A percentile compares a stretch with the other conserved stretches of the same genome.
phyloP scores from a whole-genome alignment of 2,113 vertebrate genomes.

The Ranitomeya variabilis region DNA sequence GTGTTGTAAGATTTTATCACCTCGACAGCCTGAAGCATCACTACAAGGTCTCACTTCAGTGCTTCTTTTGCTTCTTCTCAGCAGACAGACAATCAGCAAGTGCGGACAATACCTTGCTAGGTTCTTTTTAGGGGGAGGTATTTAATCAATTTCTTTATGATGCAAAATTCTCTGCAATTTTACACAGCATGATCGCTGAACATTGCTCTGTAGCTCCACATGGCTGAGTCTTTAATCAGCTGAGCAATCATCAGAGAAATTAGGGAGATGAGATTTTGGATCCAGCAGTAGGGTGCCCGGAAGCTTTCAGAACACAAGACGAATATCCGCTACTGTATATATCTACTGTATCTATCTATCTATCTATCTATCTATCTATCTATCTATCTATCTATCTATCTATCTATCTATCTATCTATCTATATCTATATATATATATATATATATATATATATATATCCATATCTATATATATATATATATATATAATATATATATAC shows the following conservation, averaged over 20 bases:
- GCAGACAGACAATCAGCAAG: constrained; percentile 48
- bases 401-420: no score
- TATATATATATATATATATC: no score
- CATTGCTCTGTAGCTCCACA: constrained; percentile 47
- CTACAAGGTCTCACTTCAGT: constrained; percentile 25
- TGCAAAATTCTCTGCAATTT: constrained; percentile 52
- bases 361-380: neutral
- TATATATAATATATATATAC: neutral
- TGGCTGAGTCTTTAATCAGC: constrained; percentile 55
- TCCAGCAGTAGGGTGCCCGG: constrained; percentile 39
- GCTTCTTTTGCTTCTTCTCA: constrained; percentile 34
- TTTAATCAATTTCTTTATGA: constrained; percentile 57
- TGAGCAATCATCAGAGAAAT: constrained; percentile 53
- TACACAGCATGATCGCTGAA: constrained; percentile 54
- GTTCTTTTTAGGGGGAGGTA: constrained; percentile 43
- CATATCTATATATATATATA: neutral
- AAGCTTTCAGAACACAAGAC: constrained; percentile 10
- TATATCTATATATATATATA: no score
- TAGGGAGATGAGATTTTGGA: constrained; percentile 48
- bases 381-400: no score
- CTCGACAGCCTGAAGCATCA: constrained; percentile 27
- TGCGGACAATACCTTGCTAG: constrained; percentile 35
- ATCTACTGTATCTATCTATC: neutral
- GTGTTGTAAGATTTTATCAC: constrained; percentile 29
- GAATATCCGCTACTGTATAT: neutral